phyloP scores from a whole-genome alignment of 1,140 invertebrate species.

The Sycophila sp. region DNA sequence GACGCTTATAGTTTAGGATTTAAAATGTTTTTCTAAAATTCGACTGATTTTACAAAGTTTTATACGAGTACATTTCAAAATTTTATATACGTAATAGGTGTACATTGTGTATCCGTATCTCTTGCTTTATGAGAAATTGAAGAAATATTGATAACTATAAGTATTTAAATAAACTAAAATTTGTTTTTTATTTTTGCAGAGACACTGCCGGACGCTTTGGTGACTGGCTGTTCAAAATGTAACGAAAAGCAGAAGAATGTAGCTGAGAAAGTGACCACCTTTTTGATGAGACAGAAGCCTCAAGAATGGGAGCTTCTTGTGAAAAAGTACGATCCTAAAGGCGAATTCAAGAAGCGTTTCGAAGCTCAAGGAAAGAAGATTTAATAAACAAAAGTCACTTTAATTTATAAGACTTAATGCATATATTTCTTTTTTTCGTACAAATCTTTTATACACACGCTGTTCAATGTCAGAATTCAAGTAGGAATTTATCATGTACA shows the following conservation, averaged over 20 bases:
- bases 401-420: constrained; percentile 16
- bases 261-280: constrained; percentile 61
- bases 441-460: constrained; percentile 8
- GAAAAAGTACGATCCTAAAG: constrained; percentile 61
- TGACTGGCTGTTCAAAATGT: constrained; percentile 59
- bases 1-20: no score
- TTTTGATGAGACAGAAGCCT: constrained; percentile 54
- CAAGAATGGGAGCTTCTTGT: constrained; percentile 60
- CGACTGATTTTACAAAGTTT: no score
- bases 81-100: no score
- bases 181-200: constrained; percentile 49
- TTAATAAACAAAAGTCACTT: constrained; percentile 3
- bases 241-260: constrained; percentile 59
- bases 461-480: neutral
- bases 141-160: no score
- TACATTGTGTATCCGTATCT: no score
- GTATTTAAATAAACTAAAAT: no score
- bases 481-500: constrained; percentile 6
- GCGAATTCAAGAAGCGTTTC: constrained; percentile 58
- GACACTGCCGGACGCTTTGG: constrained; percentile 60
- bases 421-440: constrained; percentile 16
- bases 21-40: no score
- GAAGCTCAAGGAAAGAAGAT: constrained; percentile 38
- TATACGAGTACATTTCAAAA: no score
- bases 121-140: no score